A percentile compares a stretch with the other conserved stretches of the same genome.
These are phyloP conservation scores for Mus pahari DNA, from an alignment of 2,113 vertebrate genomes.

Conservation along the genomic window DNA sequence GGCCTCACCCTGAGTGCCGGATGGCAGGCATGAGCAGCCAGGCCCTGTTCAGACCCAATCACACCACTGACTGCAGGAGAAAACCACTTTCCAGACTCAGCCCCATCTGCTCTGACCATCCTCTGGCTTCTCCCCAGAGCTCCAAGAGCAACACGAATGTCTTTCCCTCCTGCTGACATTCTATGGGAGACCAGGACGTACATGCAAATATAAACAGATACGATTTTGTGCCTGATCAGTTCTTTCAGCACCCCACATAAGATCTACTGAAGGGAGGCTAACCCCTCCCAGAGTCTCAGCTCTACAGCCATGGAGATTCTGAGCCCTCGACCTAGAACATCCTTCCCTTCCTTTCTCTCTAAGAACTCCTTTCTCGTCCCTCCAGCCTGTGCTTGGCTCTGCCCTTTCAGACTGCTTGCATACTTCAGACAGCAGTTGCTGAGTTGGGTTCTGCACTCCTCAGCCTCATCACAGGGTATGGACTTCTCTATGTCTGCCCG, in stretches of 20 bases:
- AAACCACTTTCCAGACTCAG: neutral
- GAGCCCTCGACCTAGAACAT: neutral
- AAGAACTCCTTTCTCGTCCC: neutral
- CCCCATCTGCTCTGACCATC: neutral
- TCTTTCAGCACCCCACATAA: neutral
- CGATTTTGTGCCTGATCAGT: neutral
- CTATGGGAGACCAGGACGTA: neutral
- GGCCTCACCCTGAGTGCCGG: too few species aligned
- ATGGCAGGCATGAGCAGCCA: neutral
- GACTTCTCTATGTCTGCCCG: neutral
- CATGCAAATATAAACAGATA: neutral
- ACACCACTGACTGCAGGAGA: neutral
- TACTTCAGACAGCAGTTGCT: neutral
- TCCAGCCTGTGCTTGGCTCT: neutral
- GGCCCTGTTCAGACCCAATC: neutral
- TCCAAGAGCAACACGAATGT: neutral
- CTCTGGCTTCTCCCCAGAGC: neutral
- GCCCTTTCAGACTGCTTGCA: neutral
- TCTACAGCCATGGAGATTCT: neutral
- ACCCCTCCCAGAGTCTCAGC: neutral
- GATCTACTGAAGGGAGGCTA: neutral
- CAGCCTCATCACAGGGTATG: neutral
- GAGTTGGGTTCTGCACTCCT: neutral
- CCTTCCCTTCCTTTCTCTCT: neutral
- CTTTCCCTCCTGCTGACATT: neutral